phyloP scores from a whole-genome alignment of 2,888 invertebrate genomes.

The Eupithecia subumbrata region DNA sequence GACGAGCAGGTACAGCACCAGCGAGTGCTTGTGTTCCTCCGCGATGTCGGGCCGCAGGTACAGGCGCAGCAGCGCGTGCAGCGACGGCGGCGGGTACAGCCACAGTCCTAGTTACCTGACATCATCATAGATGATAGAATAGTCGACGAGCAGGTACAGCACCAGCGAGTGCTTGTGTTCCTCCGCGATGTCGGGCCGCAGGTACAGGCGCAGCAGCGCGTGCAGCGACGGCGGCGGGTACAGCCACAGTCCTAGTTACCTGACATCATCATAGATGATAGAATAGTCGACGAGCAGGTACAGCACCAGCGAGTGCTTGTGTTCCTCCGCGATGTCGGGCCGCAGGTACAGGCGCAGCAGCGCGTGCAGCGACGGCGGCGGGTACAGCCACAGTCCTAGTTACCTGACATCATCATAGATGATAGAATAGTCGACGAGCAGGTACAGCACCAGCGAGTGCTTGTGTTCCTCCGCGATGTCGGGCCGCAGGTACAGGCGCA shows the following conservation, averaged over 20 bases:
- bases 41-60: conserved; percentile 88
- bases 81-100: conserved; percentile 92
- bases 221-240: conserved; percentile 95
- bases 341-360: conserved; percentile 89
- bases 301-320: conserved; percentile 91
- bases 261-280: conserved; percentile 86
- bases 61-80: conserved; percentile 90
- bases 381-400: too few species aligned
- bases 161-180: conserved; percentile 91
- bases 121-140: conserved; percentile 88
- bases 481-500: conserved; percentile 89
- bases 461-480: conserved; percentile 87
- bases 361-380: conserved; percentile 92
- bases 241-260: too few species aligned
- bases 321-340: conserved; percentile 85
- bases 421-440: conserved; percentile 91
- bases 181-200: conserved; percentile 87
- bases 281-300: conserved; percentile 93
- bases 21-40: conserved; percentile 89
- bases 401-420: conserved; percentile 86
- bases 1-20: conserved; percentile 91
- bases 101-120: too few species aligned
- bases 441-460: conserved; percentile 91
- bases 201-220: conserved; percentile 89
- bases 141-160: conserved; percentile 92